Conservation (phyloP, 1,140 invertebrate genomes). For the Drosophila nigrodunni region DNA sequence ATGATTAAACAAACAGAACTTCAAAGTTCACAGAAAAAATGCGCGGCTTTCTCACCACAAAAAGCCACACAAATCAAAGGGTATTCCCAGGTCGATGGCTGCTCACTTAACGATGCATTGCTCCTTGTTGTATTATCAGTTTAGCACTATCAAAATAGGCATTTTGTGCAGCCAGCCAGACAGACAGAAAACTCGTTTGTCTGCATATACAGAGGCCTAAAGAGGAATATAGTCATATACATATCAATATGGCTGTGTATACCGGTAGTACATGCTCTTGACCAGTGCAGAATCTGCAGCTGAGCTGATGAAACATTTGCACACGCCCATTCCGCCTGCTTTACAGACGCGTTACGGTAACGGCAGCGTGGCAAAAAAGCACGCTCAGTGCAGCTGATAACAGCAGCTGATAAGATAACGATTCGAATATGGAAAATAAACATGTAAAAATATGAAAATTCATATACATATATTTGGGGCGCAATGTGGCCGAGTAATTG, state of each 20-base stretch:
- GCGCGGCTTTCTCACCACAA: too few species aligned
- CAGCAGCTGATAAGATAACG: conserved; percentile 30
- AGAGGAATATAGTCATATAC: conserved; percentile 8
- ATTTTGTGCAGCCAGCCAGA: conserved; percentile 32
- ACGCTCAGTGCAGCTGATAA: conserved; percentile 37
- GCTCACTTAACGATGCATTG: not conserved
- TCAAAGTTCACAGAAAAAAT: too few species aligned
- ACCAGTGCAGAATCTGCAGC: conserved; percentile 19
- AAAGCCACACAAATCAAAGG: not conserved
- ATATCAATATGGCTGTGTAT: not conserved
- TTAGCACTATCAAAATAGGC: conserved; percentile 64
- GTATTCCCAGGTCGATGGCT: conserved; percentile 18
- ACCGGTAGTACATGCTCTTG: not conserved
- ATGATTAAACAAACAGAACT: too few species aligned
- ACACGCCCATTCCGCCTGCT: not conserved
- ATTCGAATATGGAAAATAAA: conserved; percentile 12
- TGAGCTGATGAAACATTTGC: conserved; percentile 9
- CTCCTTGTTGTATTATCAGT: conserved; percentile 14
- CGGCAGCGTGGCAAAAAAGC: conserved; percentile 19
- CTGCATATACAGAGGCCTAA: too few species aligned
- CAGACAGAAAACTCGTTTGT: conserved; percentile 58
- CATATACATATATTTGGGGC: not conserved
- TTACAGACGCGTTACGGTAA: not conserved
- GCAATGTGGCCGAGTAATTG: conserved; percentile 8
- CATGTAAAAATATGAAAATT: not conserved